Evolutionary conservation across 2,888 invertebrate genomes (phyloP), one percentile per base, ranked within the genome.

Genomic region (Notodonta ziczac): DNA sequence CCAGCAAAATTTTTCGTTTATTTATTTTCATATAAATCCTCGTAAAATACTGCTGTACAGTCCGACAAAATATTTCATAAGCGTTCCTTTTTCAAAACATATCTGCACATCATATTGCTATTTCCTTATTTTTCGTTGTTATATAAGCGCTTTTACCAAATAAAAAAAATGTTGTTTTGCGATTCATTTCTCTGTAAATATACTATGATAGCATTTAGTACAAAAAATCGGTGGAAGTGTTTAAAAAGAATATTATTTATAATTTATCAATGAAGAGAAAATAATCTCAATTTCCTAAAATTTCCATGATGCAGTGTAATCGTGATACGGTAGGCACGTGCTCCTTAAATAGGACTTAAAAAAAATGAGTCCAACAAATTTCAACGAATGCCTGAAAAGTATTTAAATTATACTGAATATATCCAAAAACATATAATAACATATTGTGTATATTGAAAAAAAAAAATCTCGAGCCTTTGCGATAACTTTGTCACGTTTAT

Each of bases 141-240:
- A 57, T 24, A 24, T 82, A 84, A 88, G 83, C 86, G 90, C 89
- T 90, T 91, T 89, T 89, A 91, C 92, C 91, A 92, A 92, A 91
- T 90, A 90, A 85, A 77, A 65, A 63, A 74, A 70, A 73, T 78
- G 77, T 82, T 78, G 65, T 73, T 85, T 84, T 84, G 24, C 71
- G 62, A 70, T 82, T 84, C 81, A 77, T 80, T 85, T 86, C 81
- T 79, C 69, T 91, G 90, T 92, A 90, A 87, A 91, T 91, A 91
- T 81, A 83, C 77, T 74, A 75, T 78, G 64, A 80, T 86, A 91
- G 90, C 81, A 83, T 87, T 91, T 92, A 91, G 92, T 92, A 90
- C 91, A 93, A 92, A 85, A 24, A 86, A 84, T 86, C 84, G 90
- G 90, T 91, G 89, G 87, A 90, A 88, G 89, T 84, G 79, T 79